These are phyloP conservation scores for Mastigias papua DNA, from an alignment of 30 jellyfish, hydroid and myxozoan species.

Conservation along the genomic window DNA sequence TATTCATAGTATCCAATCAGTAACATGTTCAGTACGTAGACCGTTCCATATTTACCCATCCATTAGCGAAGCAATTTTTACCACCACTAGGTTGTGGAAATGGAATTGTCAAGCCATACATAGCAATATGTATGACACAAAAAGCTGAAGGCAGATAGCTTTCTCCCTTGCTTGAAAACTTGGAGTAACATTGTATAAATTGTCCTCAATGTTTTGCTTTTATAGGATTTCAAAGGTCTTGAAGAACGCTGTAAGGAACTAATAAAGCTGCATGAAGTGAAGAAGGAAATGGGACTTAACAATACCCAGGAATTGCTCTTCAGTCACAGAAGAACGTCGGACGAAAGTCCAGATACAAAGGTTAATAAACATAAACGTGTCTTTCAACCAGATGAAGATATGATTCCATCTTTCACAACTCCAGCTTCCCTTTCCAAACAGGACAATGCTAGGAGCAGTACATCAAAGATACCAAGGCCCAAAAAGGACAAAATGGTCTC, in stretches of 20 bases:
- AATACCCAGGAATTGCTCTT: conserved; percentile 38
- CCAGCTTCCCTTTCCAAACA: not conserved
- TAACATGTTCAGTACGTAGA: no score
- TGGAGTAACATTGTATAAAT: not conserved
- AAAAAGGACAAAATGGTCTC: conserved; percentile 12
- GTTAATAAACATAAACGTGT: not conserved
- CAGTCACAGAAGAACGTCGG: conserved; percentile 19
- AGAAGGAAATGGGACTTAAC: conserved; percentile 50
- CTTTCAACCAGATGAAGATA: not conserved
- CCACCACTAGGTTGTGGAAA: no score
- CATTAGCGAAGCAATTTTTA: no score
- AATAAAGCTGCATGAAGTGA: conserved; percentile 6
- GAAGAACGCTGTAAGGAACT: conserved; percentile 8
- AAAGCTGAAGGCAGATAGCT: no score
- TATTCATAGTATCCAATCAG: no score
- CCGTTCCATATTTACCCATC: no score
- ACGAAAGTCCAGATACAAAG: conserved; percentile 1
- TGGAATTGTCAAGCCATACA: no score
- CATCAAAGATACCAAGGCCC: conserved; percentile 33
- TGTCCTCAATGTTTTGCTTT: not conserved
- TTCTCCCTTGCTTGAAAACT: no score
- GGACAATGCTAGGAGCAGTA: not conserved
- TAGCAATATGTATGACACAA: no score
- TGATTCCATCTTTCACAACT: conserved; percentile 19
- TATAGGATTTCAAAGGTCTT: conserved; percentile 19